A percentile compares a stretch with the other conserved stretches of the same genome.
phyloP scores from a whole-genome alignment of 2,888 invertebrate species.

The Stomorhina lunata region DNA sequence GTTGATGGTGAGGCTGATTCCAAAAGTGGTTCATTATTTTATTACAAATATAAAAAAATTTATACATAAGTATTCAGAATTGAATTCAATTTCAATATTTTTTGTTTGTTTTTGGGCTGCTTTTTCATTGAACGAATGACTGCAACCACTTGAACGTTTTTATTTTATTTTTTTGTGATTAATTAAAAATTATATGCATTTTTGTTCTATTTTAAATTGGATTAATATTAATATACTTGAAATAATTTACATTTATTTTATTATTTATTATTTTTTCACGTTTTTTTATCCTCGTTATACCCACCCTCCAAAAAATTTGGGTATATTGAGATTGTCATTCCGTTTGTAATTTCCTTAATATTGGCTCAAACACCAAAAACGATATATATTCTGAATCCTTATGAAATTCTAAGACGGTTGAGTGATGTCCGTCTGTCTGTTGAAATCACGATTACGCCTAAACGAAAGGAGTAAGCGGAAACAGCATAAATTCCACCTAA shows the following conservation, averaged over 20 bases:
- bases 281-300: too few relatives aligned
- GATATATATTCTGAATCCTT: too few relatives aligned
- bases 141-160: conserved; percentile 49
- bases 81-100: conserved; percentile 9
- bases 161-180: conserved; percentile 29
- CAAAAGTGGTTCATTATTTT: conserved; percentile 43
- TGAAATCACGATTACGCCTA: too few relatives aligned
- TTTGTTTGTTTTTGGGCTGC: background rate
- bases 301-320: too few relatives aligned
- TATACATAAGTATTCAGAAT: background rate
- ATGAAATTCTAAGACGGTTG: too few relatives aligned
- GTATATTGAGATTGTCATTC: too few relatives aligned
- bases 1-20: background rate
- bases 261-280: conserved; percentile 14
- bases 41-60: background rate
- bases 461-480: too few relatives aligned
- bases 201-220: conserved; percentile 24
- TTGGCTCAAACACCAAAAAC: too few relatives aligned
- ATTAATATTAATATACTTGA: conserved; percentile 61
- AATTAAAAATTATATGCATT: conserved; percentile 62
- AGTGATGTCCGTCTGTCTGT: too few relatives aligned
- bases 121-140: conserved; percentile 11
- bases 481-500: too few relatives aligned
- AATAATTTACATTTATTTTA: conserved; percentile 53
- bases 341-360: too few relatives aligned